Base-by-base conservation (phyloP, 2,888 invertebrate genomes). In the Pseudoips prasinana region DNA sequence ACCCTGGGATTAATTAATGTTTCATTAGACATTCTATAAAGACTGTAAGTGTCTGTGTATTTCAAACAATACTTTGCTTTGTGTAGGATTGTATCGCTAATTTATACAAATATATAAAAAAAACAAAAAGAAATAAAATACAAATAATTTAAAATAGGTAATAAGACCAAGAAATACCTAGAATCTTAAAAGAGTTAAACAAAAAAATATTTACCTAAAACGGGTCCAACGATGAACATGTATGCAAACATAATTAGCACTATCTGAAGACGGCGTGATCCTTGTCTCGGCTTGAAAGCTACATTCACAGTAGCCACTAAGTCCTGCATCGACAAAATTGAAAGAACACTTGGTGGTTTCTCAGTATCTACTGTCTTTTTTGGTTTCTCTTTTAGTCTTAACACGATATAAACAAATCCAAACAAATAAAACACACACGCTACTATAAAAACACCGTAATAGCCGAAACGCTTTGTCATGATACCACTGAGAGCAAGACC, bases 401-500 rank as follows among this genome's bases (percentile, higher is more conserved):
- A 28, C 24, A 83, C 39, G 42, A 87, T 87, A 35, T 88, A 88
- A 53, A 87, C 59, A 49, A 88, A 87, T 7, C 88, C 88, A 29
- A 70, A 61, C 51, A 87, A 49, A 49, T 87, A 87, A 44, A 85
- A 86, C 45, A 81, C 69, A 58, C 82, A 83, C 55, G 86, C 79
- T 29, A 79, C 72, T 33, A 71, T 69, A 51, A 86, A 89, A 42
- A 89, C 84, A 56, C 86, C 89, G 38, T 88, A 88, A 52, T 87
- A 90, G 10, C 89, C 89, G 36, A 87, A 74, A 47, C 71, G 72
- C 26, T 76, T 78, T 8, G 89, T 90, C 73, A 90, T 82, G 26
- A 90, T 77, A 9, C 91, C 91, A 69, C 90, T 90, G 1, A 91
- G 78, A 5, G 89, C 89, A 1, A 88, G 79, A 6, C 90, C 91